These are phyloP conservation scores for Elegia similella DNA, from an alignment of 2,888 invertebrate genomes.

Conservation along the genomic window DNA sequence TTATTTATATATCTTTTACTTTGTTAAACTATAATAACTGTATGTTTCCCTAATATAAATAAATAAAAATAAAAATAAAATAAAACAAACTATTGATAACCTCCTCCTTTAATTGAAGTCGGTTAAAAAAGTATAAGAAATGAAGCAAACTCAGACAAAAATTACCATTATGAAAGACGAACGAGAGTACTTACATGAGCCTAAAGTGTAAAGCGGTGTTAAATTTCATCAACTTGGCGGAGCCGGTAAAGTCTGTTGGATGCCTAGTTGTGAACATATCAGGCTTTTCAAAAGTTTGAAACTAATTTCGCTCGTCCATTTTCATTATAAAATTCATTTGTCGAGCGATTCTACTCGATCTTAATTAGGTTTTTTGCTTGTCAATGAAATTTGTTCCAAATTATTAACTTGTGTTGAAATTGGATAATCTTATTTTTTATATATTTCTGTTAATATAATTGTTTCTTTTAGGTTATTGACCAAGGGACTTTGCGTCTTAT, in stretches of 20 bases:
- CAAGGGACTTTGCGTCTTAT: too few relatives aligned
- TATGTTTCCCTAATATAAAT: too few relatives aligned
- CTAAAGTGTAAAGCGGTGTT: constrained; percentile 27
- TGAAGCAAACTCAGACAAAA: constrained; percentile 1
- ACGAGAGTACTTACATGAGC: constrained; percentile 13
- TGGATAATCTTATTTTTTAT: background rate
- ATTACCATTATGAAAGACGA: constrained; percentile 1
- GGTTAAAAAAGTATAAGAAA: background rate
- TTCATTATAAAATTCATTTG: constrained; percentile 39
- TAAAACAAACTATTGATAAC: too few relatives aligned
- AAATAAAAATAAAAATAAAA: too few relatives aligned
- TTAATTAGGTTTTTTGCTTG: constrained; percentile 8
- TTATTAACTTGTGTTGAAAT: background rate
- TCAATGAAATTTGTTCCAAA: background rate
- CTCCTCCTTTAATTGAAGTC: too few relatives aligned
- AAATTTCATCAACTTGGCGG: constrained; percentile 37
- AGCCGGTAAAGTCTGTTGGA: constrained; percentile 35
- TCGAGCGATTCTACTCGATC: constrained; percentile 25
- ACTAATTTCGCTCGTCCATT: constrained; percentile 41
- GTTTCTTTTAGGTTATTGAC: too few relatives aligned
- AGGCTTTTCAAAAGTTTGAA: constrained; percentile 40
- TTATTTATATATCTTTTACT: too few relatives aligned
- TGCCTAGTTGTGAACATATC: constrained; percentile 37
- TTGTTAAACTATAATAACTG: too few relatives aligned
- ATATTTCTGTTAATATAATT: background rate